Evolutionary conservation across 2,113 vertebrate genomes (phyloP), one percentile per base, ranked within the genome.

Genomic region (Ancistrus triradiatus): DNA sequence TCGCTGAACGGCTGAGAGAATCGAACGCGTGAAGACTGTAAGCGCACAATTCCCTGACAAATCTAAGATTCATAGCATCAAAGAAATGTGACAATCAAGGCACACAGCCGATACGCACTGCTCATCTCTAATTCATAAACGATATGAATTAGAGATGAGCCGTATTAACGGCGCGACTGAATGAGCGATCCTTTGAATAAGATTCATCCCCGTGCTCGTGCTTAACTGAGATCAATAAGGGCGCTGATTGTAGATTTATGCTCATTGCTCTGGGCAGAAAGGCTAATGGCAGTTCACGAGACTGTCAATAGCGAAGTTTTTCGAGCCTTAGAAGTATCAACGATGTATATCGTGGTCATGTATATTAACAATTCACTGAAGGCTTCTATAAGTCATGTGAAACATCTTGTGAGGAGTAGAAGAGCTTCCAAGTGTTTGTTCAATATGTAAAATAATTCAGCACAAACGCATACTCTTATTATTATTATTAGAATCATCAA

Each of bases 191-290:
- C 21, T 67, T 27, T 58, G 64, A 44, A 72, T 42, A 63, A 37
- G 40, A 63, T 42, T 63, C 40, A 27, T 56, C 64, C 28, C 40
- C 38, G 59, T 33, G 61, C 28, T 50, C 35, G 15, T 59, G 64
- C 46, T 59, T 42, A 44, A 48, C 70, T 46, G 40, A 48, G 64
- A 63, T 68, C 64, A 59, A 68, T 58, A 57, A 59, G 46, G 24
- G 43, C 37, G 21, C 40, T 27, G 55, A 67, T 19, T 51, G 61
- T 42, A 58, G 65, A 68, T 68, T 68, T 68, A 59, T 63, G 47
- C 40, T 51, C 33, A 28, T 62, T 63, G 55, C n/a, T 28, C 31
- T 53, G 52, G 53, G 47, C 24, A 22, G 70, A 63, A 68, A 33
- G 65, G 64, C 40, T 63, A 58, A 58, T 59, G 47, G 22, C 7